A percentile compares a stretch with the other conserved stretches of the same genome.
These are phyloP conservation scores for Helicoverpa armigera DNA, from an alignment of 1,140 invertebrate genomes.

Conservation along the genomic window DNA sequence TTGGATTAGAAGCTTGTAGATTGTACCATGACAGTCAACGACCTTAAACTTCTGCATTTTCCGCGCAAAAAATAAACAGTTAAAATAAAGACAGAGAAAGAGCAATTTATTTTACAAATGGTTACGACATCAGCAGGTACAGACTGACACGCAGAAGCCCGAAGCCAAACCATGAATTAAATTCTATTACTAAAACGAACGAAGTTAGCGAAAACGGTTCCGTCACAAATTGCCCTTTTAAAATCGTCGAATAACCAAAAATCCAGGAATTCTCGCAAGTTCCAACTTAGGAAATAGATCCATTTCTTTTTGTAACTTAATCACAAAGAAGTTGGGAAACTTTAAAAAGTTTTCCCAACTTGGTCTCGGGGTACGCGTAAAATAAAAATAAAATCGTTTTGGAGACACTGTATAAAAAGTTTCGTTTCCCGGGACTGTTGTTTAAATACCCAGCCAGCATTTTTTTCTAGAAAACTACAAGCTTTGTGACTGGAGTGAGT, in stretches of 20 bases:
- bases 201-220: conserved; percentile 35
- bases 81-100: conserved; percentile 24
- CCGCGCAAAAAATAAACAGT: conserved; percentile 17
- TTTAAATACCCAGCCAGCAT: conserved; percentile 42
- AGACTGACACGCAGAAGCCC: conserved; percentile 1
- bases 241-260: conserved; percentile 46
- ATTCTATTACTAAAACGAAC: conserved; percentile 38
- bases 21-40: neutral
- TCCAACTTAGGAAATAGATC: conserved; percentile 52
- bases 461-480: conserved; percentile 20
- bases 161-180: conserved; percentile 38
- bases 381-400: conserved; percentile 60
- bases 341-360: conserved; percentile 49
- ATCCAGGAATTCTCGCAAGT: conserved; percentile 53
- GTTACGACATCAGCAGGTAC: conserved; percentile 37
- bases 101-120: conserved; percentile 43
- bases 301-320: conserved; percentile 59
- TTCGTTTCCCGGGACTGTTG: conserved; percentile 45
- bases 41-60: neutral
- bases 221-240: conserved; percentile 47
- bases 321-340: conserved; percentile 54
- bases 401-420: conserved; percentile 52
- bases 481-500: conserved; percentile 10
- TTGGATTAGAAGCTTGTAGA: too few relatives aligned
- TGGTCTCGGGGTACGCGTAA: conserved; percentile 51